Evolutionary conservation across 2,113 vertebrate species (phyloP).

Genomic region (Scatophagus argus): DNA sequence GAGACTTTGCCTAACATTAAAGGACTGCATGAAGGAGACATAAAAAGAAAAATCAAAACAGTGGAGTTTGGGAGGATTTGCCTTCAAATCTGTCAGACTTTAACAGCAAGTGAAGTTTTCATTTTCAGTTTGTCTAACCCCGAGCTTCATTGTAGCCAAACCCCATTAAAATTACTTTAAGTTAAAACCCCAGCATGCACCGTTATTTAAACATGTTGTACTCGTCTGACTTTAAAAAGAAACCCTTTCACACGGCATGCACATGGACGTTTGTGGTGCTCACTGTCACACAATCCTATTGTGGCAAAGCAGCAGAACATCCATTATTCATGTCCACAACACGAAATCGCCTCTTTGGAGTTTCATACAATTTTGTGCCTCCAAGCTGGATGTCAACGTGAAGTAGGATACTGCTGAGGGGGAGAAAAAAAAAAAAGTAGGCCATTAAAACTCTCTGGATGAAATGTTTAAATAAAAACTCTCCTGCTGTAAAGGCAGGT

Average conservation of each 20-base stretch:
- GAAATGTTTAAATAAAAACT: conserved; percentile 22
- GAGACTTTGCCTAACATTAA: conserved; percentile 9
- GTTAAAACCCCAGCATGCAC: not conserved
- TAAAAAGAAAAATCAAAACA: conserved; percentile 31
- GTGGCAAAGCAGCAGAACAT: conserved; percentile 3
- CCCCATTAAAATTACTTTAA: not conserved
- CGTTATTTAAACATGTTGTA: not conserved
- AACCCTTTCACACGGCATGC: not conserved
- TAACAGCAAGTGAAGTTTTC: conserved; percentile 23
- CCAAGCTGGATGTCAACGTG: not conserved
- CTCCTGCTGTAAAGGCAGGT: conserved; percentile 49
- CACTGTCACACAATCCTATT: not conserved
- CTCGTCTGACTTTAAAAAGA: conserved; percentile 19
- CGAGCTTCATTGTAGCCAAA: not conserved
- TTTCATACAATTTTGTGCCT: not conserved
- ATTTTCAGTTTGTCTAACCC: conserved; percentile 1
- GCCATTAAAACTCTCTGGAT: not conserved
- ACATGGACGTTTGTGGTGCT: not conserved
- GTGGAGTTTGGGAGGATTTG: conserved; percentile 41
- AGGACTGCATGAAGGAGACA: conserved; percentile 21
- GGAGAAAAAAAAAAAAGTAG: not conserved
- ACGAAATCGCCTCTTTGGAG: not conserved
- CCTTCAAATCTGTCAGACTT: conserved; percentile 38
- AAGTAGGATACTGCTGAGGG: not conserved
- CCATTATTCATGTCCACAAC: not conserved